A percentile compares a stretch with the other conserved stretches of the same genome.
These are phyloP conservation scores for Eublepharis macularius DNA, from an alignment of 2,113 vertebrate genomes.

Conservation along the genomic window DNA sequence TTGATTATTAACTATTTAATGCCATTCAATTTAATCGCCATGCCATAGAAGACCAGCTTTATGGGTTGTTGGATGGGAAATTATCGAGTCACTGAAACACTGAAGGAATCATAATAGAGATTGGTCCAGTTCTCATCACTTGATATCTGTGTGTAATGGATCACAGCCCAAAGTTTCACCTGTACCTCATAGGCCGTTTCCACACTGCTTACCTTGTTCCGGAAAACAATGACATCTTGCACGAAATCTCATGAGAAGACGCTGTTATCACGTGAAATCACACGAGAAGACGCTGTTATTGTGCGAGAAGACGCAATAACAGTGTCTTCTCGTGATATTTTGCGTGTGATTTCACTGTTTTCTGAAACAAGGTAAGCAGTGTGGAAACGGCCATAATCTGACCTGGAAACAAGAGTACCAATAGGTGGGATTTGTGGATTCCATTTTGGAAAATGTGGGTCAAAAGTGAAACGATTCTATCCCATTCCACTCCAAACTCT, in stretches of 20 bases:
- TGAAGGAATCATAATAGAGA: slow-evolving; percentile 51
- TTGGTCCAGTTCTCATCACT: slow-evolving; percentile 19
- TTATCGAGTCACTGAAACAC: slow-evolving; percentile 49
- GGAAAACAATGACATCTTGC: too few species aligned
- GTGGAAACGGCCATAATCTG: neutral
- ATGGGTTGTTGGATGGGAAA: slow-evolving; percentile 56
- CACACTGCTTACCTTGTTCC: too few species aligned
- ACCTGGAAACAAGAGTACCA: neutral
- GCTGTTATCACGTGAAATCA: too few species aligned
- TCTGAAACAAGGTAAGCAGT: too few species aligned
- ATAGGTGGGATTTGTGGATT: neutral
- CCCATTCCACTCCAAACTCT: too few species aligned
- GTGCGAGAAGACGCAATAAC: too few species aligned
- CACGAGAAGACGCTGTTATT: too few species aligned
- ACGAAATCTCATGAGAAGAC: too few species aligned
- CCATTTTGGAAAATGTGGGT: neutral
- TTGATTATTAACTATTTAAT: slow-evolving; percentile 65
- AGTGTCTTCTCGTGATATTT: too few species aligned
- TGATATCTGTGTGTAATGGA: slow-evolving; percentile 52
- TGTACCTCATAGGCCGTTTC: too few species aligned
- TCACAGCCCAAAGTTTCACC: slow-evolving; percentile 34
- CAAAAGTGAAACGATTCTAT: neutral
- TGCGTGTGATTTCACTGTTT: too few species aligned
- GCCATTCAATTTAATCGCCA: slow-evolving; percentile 60
- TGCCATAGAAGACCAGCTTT: slow-evolving; percentile 62